Conservation (phyloP, 2,797 vertebrate species). For the Pangasius sanitwongsei region DNA sequence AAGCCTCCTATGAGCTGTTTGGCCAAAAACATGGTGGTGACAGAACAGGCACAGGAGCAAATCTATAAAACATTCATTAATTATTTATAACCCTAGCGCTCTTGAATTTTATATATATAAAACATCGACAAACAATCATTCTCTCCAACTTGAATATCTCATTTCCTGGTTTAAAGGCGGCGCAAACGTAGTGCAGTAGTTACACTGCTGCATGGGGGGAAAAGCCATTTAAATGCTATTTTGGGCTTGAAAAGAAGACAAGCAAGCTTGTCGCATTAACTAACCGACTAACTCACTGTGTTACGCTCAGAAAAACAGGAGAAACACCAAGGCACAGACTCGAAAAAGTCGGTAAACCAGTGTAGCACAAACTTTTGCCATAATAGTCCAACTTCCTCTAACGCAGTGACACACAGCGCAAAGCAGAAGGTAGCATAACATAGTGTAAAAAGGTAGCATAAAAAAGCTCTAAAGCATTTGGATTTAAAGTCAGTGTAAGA, state of each 20-base stretch:
- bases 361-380: conserved; percentile 2
- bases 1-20: conserved; percentile 62
- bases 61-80: conserved; percentile 1
- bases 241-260: background rate
- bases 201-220: background rate
- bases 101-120: background rate
- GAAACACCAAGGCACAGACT: background rate
- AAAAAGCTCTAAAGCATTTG: background rate
- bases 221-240: background rate
- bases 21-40: conserved; percentile 64
- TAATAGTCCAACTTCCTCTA: background rate
- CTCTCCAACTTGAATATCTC: background rate
- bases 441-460: background rate
- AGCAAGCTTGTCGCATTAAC: background rate
- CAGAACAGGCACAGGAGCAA: background rate
- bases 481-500: background rate
- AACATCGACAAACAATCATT: background rate
- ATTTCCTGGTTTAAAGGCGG: conserved; percentile 24
- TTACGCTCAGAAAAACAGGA: background rate
- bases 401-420: background rate
- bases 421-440: background rate
- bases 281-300: background rate
- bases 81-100: background rate
- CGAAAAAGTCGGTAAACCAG: background rate
- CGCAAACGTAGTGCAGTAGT: background rate